phyloP scores from a whole-genome alignment of 2,113 vertebrate genomes.

The Haemorhous mexicanus region DNA sequence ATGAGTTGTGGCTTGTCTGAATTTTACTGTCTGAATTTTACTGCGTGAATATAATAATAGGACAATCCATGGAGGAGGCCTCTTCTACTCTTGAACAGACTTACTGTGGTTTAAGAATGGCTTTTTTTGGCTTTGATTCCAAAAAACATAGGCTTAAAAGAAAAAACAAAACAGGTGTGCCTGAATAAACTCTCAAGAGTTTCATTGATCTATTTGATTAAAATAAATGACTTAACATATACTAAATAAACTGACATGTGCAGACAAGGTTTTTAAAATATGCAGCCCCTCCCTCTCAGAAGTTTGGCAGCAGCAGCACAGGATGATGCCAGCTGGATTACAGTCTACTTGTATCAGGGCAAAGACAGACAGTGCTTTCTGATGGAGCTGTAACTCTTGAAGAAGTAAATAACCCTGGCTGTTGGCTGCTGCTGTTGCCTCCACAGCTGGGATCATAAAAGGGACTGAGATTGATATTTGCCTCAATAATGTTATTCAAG shows the following conservation, averaged over 20 bases:
- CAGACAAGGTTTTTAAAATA: constrained; percentile 30
- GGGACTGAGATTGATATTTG: not conserved
- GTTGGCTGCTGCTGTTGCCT: not conserved
- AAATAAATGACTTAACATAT: constrained; percentile 28
- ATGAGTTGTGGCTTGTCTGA: constrained; percentile 36
- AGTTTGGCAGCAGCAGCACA: constrained; percentile 14
- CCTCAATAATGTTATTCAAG: not conserved
- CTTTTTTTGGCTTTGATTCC: constrained; percentile 30
- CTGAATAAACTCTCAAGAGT: constrained; percentile 6
- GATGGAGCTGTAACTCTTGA: not conserved
- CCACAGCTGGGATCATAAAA: not conserved
- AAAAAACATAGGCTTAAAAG: not conserved
- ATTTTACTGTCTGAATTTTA: not conserved
- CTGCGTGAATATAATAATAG: not conserved
- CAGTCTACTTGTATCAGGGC: not conserved
- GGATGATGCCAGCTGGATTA: constrained; percentile 22
- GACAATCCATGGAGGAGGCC: not conserved
- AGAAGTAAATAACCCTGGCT: not conserved
- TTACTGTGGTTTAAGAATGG: not conserved
- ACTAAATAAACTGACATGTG: constrained; percentile 43
- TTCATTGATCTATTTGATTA: constrained; percentile 50
- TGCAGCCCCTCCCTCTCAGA: constrained; percentile 5
- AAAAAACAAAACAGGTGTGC: constrained; percentile 38
- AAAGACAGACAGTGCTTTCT: constrained; percentile 21
- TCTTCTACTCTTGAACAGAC: not conserved